Conservation (phyloP, 2,888 invertebrate genomes). For the Apodemia zela region DNA sequence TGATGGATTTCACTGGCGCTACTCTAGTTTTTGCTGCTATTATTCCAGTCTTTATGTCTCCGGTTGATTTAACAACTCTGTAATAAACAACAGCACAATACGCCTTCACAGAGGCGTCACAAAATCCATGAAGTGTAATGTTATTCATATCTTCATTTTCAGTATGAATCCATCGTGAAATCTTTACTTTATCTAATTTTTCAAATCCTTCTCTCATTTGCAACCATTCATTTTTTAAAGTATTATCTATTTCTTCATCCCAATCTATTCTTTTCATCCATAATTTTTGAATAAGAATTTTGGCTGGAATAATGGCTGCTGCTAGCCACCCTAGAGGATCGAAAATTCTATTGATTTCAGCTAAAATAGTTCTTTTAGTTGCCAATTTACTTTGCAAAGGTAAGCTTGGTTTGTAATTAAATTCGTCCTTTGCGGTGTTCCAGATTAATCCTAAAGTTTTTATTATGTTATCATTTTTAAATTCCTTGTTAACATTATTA, state of each 20-base stretch:
- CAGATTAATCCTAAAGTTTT: no score
- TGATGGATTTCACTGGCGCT: conserved; percentile 16
- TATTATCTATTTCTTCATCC: not conserved
- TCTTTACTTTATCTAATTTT: conserved; percentile 6
- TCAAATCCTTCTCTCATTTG: not conserved
- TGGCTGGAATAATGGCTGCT: not conserved
- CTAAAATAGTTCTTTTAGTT: no score
- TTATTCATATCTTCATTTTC: conserved; percentile 9
- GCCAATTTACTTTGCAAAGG: no score
- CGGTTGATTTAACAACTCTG: conserved; percentile 1
- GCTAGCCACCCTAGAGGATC: not conserved
- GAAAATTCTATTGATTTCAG: no score
- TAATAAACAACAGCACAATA: conserved; percentile 20
- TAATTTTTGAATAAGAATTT: not conserved
- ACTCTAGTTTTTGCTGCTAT: conserved; percentile 19
- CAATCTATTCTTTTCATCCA: not conserved
- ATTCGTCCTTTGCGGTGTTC: no score
- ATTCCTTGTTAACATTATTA: no score
- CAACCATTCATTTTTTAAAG: conserved; percentile 6
- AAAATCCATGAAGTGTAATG: conserved; percentile 23
- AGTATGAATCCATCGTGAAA: conserved; percentile 16
- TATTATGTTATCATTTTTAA: no score
- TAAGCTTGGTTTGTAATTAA: no score
- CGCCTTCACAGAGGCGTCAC: conserved; percentile 24
- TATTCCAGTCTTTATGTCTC: conserved; percentile 14